phyloP scores from a whole-genome alignment of 2,113 vertebrate species.

The Camelus bactrianus region DNA sequence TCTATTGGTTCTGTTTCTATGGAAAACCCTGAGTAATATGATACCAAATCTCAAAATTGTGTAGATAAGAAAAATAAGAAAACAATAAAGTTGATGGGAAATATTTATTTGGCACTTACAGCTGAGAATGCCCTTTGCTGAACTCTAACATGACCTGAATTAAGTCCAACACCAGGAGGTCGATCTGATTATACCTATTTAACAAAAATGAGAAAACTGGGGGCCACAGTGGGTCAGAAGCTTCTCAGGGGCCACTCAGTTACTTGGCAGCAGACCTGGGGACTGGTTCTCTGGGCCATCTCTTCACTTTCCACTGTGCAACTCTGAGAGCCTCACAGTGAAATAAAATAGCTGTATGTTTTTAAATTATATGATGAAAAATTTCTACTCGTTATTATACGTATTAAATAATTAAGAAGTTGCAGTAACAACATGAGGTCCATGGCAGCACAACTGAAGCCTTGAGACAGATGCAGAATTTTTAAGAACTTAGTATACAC shows the following conservation, averaged over 20 bases:
- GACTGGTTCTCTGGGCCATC: background rate
- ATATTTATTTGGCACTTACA: background rate
- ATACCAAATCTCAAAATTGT: background rate
- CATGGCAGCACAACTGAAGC: background rate
- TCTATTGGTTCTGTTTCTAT: background rate
- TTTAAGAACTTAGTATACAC: background rate
- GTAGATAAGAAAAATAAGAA: background rate
- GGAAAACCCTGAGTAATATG: background rate
- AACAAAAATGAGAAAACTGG: background rate
- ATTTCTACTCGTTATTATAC: background rate
- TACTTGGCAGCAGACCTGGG: background rate
- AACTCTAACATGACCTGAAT: background rate
- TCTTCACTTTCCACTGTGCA: background rate
- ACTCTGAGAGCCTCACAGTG: background rate
- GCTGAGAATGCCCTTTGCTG: background rate
- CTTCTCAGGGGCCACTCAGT: background rate
- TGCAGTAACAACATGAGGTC: background rate
- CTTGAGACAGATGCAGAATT: background rate
- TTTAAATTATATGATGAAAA: background rate
- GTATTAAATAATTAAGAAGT: conserved; percentile 19
- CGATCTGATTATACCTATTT: background rate
- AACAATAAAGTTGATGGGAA: background rate
- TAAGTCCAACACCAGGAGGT: background rate
- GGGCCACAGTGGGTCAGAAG: background rate
- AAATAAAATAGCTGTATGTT: background rate